phyloP scores from a whole-genome alignment of 2,113 vertebrate species.

The Tachysurus fulvidraco region DNA sequence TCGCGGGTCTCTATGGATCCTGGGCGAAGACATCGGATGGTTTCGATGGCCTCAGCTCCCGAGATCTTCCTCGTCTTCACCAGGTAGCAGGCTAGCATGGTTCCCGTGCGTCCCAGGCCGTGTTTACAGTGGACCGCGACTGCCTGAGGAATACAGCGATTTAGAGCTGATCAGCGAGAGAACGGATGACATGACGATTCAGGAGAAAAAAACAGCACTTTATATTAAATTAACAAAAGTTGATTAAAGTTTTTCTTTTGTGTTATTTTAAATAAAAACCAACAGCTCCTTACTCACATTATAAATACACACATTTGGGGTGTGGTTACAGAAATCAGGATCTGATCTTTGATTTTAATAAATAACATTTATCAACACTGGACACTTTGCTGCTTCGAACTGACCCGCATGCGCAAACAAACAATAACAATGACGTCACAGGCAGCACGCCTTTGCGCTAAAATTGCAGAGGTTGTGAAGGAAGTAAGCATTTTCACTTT shows the following conservation, averaged over 20 bases:
- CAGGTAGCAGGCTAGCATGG: conserved; percentile 85
- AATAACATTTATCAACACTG: background rate
- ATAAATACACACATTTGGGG: background rate
- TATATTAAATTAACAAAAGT: background rate
- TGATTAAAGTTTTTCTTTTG: background rate
- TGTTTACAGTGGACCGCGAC: conserved; percentile 81
- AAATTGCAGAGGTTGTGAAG: too few species aligned
- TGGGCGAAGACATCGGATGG: conserved; percentile 72
- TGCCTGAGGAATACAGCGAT: conserved; percentile 59
- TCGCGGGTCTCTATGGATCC: conserved; percentile 80
- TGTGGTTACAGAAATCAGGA: background rate
- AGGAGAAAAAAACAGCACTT: background rate
- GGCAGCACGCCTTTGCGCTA: too few species aligned
- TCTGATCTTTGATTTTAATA: background rate
- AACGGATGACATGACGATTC: background rate
- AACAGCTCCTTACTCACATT: background rate
- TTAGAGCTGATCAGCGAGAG: background rate
- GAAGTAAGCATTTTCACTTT: too few species aligned
- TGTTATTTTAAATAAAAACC: too few species aligned
- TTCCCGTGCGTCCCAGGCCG: conserved; percentile 77
- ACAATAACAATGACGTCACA: too few species aligned
- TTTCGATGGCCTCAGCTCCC: conserved; percentile 65
- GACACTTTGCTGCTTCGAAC: too few species aligned
- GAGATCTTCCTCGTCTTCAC: conserved; percentile 62
- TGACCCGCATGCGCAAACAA: too few species aligned